Evolutionary conservation across 2,113 vertebrate genomes (phyloP), one percentile per base, ranked within the genome.

Genomic region (Salvelinus fontinalis): DNA sequence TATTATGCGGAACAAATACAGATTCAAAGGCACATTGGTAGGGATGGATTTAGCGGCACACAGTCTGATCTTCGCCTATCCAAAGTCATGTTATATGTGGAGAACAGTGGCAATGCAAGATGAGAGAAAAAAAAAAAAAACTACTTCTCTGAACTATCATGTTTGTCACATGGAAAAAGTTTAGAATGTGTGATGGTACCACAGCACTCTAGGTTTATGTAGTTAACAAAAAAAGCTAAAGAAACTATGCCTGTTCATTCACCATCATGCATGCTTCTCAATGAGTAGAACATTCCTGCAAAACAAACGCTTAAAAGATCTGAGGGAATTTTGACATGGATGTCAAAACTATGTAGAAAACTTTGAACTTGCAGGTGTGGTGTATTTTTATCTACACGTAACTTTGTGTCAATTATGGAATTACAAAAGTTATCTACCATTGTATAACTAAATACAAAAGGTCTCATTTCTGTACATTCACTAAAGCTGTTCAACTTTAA

Each of bases 381-480:
- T 75, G 51, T 44, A 74, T 44, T 79, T 71, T 75, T 75, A 74
- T 69, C 73, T 31, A 73, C 70, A 83, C 65, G 74, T 62, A 83
- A 76, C 70, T 60, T 44, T 11, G 39, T 67, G 74, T 73, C 54
- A 74, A 94, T 93, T 92, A 96, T 93, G 90, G 96, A 95, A 95
- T 94, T 93, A 79, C 75, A 67, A 18, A 80, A 82, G 60, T 95
- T 94, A 94, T 93, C 92, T 91, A 94, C 94, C 95, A 95, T 93
- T 94, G 94, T 82, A 88, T 44, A 44, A 91, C 86, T 89, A 89
- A 87, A 94, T 90, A 85, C 94, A 94, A 94, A 95, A 95, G 93
- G 93, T 94, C 93, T 95, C 89, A 87, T 85, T 93, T 91, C 93
- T 94, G 91, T 95, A 96, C 95, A 97, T 96, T 97, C 95, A 95